Evolutionary conservation across 2,797 vertebrate genomes (phyloP).

Genomic region (Aldrovandia affinis): DNA sequence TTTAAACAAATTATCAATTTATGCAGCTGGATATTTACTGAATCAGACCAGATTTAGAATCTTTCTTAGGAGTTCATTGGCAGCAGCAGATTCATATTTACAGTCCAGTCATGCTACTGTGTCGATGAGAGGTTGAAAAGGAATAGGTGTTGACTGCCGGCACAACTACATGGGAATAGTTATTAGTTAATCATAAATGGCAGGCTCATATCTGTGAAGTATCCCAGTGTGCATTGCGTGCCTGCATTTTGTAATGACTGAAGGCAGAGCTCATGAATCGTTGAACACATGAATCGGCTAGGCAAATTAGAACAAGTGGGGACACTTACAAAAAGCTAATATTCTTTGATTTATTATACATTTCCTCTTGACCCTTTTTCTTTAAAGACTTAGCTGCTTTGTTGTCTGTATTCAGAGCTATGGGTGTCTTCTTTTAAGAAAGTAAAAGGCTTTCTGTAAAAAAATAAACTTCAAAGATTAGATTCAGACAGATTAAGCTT

Average conservation of each 20-base stretch:
- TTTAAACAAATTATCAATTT: not conserved
- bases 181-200: not conserved
- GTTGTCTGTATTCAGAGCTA: not conserved
- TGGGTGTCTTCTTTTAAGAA: not conserved
- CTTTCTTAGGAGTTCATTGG: not conserved
- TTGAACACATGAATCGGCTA: constrained; percentile 11
- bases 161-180: not conserved
- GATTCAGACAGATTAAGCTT: constrained; percentile 17
- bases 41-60: not conserved
- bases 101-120: not conserved
- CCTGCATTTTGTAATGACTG: not conserved
- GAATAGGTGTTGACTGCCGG: not conserved
- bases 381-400: not conserved
- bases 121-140: not conserved
- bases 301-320: not conserved
- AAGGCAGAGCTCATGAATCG: not conserved
- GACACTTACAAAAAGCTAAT: not conserved
- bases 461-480: not conserved
- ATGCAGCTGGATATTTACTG: not conserved
- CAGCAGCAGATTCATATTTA: not conserved
- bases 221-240: not conserved
- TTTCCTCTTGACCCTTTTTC: constrained; percentile 18
- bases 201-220: not conserved
- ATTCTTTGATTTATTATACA: not conserved
- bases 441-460: not conserved